These are phyloP conservation scores for Leptopilina myrica DNA, from an alignment of 2,888 invertebrate genomes.

Conservation along the genomic window DNA sequence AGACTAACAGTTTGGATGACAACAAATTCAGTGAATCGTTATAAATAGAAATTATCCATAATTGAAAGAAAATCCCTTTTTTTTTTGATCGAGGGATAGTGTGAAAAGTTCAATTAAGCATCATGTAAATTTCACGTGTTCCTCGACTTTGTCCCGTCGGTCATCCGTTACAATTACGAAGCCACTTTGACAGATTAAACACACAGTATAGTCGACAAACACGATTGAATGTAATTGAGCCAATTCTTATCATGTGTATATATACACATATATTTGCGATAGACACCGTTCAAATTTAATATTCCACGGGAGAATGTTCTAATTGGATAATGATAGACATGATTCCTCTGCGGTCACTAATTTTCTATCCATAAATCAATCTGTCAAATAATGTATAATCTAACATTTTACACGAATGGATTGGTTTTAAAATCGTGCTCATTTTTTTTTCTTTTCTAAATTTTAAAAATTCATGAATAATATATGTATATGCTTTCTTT, in stretches of 20 bases:
- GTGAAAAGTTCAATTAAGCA: constrained; percentile 49
- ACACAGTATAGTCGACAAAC: constrained; percentile 58
- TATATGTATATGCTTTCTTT: not conserved
- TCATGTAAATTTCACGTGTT: constrained; percentile 70
- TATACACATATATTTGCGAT: constrained; percentile 12
- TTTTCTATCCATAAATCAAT: constrained; percentile 10
- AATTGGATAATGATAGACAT: constrained; percentile 47
- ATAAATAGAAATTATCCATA: too few species aligned
- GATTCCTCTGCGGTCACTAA: constrained; percentile 6
- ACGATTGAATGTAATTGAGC: constrained; percentile 73
- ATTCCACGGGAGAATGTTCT: constrained; percentile 42
- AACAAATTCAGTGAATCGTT: too few species aligned
- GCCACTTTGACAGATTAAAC: constrained; percentile 71
- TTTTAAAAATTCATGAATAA: not conserved
- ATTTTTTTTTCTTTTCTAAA: too few species aligned
- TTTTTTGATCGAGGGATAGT: constrained; percentile 37
- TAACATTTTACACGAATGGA: not conserved
- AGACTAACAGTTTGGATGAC: too few species aligned
- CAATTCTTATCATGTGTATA: constrained; percentile 67
- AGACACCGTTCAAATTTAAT: constrained; percentile 41
- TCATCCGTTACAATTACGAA: constrained; percentile 69
- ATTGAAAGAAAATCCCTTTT: too few species aligned
- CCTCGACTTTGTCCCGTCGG: constrained; percentile 66
- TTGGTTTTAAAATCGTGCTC: not conserved
- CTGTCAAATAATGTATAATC: not conserved